Evolutionary conservation across 2,888 invertebrate genomes (phyloP), one percentile per base, ranked within the genome.

Genomic region (Allacma fusca): DNA sequence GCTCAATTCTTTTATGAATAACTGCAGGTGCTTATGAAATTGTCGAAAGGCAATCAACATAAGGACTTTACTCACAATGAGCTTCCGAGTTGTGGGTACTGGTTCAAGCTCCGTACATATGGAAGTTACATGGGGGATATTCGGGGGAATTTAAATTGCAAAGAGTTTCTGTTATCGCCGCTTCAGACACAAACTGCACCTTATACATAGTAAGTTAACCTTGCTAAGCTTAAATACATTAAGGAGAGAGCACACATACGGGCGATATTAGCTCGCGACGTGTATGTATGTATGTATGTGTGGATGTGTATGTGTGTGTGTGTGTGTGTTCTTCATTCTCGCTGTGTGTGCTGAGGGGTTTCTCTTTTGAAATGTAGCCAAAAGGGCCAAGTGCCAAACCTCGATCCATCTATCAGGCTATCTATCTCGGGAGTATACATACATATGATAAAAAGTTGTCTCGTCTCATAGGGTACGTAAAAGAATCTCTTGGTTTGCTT

Each of bases 341-440:
- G 65, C 26, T 65, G n/a, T 26, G 26, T 26, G 26, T 65, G 26
- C 28, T 65, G 28, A 29, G 59, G 19, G 21, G 44, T 43, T 67
- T 75, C 67, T 50, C n/a, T 76, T 79, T 81, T 81, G 81, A 82
- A 75, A 77, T 64, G 68, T 71, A 70, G 81, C 81, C 81, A 82
- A 82, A 81, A 80, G 78, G 80, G 80, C 79, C 79, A 79, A 79
- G 78, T 82, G 81, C 81, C 81, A 82, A 80, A 80, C 62, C 73
- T 73, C 29, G 72, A 72, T 72, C 72, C 72, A 72, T 72, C 72
- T 72, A 72, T 57, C 59, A 40, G 24, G 19, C 44, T 40, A 24
- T 57, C 71, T 71, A 59, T 71, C 71, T 71, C 21, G 19, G 50
- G 50, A n/a, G 50, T 50, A 13, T 50, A 50, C 50, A n/a, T 50